These are phyloP conservation scores for Latrodectus hesperus DNA, from an alignment of 2,888 invertebrate genomes.

Conservation along the genomic window DNA sequence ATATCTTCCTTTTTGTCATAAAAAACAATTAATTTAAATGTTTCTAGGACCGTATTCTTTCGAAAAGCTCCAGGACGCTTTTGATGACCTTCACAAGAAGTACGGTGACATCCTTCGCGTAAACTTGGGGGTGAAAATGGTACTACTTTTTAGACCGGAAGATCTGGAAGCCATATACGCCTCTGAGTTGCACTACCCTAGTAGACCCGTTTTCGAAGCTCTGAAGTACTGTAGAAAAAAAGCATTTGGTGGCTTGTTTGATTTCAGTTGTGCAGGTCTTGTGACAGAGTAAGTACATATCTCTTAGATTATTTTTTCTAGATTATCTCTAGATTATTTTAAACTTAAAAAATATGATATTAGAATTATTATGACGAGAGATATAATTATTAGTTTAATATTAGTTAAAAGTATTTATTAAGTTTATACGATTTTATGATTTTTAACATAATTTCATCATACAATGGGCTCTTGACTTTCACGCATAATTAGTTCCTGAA, in stretches of 20 bases:
- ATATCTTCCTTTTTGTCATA: too few species aligned
- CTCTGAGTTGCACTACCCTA: conserved; percentile 77
- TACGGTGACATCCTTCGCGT: conserved; percentile 54
- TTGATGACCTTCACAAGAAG: conserved; percentile 35
- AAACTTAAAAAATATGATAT: too few species aligned
- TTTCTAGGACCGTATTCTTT: conserved; percentile 59
- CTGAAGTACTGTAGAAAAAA: conserved; percentile 77
- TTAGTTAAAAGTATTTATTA: too few species aligned
- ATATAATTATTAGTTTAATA: too few species aligned
- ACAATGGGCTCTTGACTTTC: too few species aligned
- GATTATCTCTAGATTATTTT: too few species aligned
- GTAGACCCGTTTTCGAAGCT: conserved; percentile 78
- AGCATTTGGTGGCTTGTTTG: conserved; percentile 72
- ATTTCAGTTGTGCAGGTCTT: conserved; percentile 77
- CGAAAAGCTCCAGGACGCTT: conserved; percentile 63
- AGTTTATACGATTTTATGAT: too few species aligned
- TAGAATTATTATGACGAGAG: too few species aligned
- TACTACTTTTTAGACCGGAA: conserved; percentile 77
- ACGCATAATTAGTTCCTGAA: too few species aligned
- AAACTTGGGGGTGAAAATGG: conserved; percentile 45
- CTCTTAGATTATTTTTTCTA: too few species aligned
- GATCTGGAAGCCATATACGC: conserved; percentile 77
- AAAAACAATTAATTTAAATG: not conserved
- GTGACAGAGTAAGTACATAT: conserved; percentile 73
- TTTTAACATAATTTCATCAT: too few species aligned